Evolutionary conservation across 2,888 invertebrate species (phyloP).

Genomic region (Scaptomyza flava): DNA sequence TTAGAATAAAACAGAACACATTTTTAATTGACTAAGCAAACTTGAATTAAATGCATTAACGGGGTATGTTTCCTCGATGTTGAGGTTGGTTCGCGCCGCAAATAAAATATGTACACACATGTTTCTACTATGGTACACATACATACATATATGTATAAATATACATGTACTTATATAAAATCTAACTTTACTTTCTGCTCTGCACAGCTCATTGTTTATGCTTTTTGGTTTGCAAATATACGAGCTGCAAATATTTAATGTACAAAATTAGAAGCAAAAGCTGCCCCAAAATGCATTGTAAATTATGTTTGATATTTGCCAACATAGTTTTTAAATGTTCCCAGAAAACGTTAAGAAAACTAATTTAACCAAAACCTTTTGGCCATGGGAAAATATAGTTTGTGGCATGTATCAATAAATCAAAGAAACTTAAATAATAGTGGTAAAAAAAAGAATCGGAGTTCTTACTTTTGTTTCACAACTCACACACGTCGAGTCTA

Average conservation of each 20-base stretch:
- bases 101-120: neutral
- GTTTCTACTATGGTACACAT: neutral
- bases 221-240: slow-evolving; percentile 5
- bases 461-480: neutral
- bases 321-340: neutral
- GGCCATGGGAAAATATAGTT: neutral
- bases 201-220: slow-evolving; percentile 17
- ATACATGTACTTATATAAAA: neutral
- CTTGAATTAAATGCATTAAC: neutral
- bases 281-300: neutral
- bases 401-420: too few relatives aligned
- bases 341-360: neutral
- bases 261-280: neutral
- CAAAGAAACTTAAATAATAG: neutral
- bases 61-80: slow-evolving; percentile 9
- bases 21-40: neutral
- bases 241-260: slow-evolving; percentile 9
- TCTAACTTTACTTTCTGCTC: neutral
- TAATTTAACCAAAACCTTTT: neutral
- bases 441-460: slow-evolving; percentile 7
- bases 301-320: neutral
- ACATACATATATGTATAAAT: neutral
- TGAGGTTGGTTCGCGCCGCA: slow-evolving; percentile 7
- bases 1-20: neutral
- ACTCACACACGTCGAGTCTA: slow-evolving; percentile 18